These are phyloP conservation scores for Epistrophella euchroma DNA, from an alignment of 2,888 invertebrate genomes.

Conservation along the genomic window DNA sequence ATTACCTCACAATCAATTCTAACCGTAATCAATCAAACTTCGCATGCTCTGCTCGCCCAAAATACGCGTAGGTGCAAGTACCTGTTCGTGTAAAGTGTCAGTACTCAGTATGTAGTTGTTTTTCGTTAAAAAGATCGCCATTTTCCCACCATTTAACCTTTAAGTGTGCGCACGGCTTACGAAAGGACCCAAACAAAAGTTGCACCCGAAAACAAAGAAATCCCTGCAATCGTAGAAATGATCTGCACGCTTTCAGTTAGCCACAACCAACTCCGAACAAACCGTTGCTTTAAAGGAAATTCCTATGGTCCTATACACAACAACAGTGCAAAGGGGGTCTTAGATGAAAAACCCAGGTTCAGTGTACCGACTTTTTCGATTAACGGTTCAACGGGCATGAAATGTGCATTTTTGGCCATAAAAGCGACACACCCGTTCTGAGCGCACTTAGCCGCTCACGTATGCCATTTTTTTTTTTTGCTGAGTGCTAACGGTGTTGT, in stretches of 20 bases:
- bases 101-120: neutral
- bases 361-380: constrained; percentile 45
- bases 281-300: constrained; percentile 37
- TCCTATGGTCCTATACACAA: constrained; percentile 22
- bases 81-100: constrained; percentile 62
- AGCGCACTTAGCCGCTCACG: constrained; percentile 15
- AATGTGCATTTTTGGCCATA: constrained; percentile 68
- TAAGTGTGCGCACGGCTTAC: constrained; percentile 37
- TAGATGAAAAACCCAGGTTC: constrained; percentile 20
- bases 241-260: constrained; percentile 56
- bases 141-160: constrained; percentile 71
- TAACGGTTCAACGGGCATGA: constrained; percentile 64
- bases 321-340: constrained; percentile 6
- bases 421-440: constrained; percentile 62
- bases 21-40: constrained; percentile 64
- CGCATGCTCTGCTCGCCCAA: constrained; percentile 24
- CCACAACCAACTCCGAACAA: constrained; percentile 4
- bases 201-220: constrained; percentile 59
- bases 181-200: constrained; percentile 50
- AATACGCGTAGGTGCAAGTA: constrained; percentile 60
- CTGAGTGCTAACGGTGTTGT: constrained; percentile 20
- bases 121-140: constrained; percentile 48
- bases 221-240: constrained; percentile 57
- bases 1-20: constrained; percentile 50
- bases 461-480: constrained; percentile 1